Percentiles rank a stretch among this genome's conserved stretches.
phyloP scores from a whole-genome alignment of 1,140 invertebrate genomes.

The Diprion similis region DNA sequence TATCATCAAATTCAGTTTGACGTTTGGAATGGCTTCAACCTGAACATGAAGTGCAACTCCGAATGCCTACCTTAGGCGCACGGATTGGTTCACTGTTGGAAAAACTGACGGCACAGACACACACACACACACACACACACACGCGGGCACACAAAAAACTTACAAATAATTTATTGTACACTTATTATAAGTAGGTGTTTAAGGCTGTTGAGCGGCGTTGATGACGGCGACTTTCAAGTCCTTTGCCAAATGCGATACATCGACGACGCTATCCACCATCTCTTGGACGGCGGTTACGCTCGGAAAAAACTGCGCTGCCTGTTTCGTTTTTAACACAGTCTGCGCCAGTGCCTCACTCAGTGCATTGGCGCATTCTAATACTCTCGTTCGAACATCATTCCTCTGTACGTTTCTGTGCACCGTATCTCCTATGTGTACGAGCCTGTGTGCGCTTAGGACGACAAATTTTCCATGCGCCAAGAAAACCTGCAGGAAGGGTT shows the following conservation, averaged over 20 bases:
- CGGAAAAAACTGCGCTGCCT: constrained; percentile 89
- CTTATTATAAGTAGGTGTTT: constrained; percentile 15
- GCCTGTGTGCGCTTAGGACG: constrained; percentile 88
- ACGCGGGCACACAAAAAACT: too few relatives aligned
- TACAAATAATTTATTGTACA: too few relatives aligned
- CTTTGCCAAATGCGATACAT: constrained; percentile 79
- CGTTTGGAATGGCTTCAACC: too few relatives aligned
- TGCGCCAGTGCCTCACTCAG: constrained; percentile 84
- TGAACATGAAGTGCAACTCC: too few relatives aligned
- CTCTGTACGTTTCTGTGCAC: constrained; percentile 82
- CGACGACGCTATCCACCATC: constrained; percentile 90
- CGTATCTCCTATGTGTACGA: constrained; percentile 93
- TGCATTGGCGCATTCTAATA: constrained; percentile 81
- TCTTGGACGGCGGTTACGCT: constrained; percentile 88
- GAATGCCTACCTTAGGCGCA: too few relatives aligned
- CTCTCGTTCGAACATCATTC: constrained; percentile 73
- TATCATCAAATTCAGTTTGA: too few relatives aligned
- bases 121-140: too few relatives aligned
- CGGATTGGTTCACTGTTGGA: too few relatives aligned
- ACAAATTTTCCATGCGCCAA: constrained; percentile 94
- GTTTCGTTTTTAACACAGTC: constrained; percentile 88
- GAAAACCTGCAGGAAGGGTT: constrained; percentile 66
- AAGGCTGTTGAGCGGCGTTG: constrained; percentile 57
- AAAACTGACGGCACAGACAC: too few relatives aligned
- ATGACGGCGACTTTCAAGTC: constrained; percentile 76